These are phyloP conservation scores for Sclerodermus sp. DNA, from an alignment of 2,888 invertebrate species.

Conservation along the genomic window DNA sequence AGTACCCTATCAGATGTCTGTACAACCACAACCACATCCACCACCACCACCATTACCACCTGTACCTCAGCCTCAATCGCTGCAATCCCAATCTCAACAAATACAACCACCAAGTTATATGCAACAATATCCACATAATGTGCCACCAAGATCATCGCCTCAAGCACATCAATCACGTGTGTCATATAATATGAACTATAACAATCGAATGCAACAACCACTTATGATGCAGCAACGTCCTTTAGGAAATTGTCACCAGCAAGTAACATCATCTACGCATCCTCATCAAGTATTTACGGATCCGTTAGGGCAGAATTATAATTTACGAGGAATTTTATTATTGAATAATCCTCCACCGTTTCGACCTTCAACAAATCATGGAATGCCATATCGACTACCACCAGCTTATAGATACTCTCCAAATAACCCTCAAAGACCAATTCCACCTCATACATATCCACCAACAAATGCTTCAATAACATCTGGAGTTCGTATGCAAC, in stretches of 20 bases:
- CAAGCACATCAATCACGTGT: conserved; percentile 41
- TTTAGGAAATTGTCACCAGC: conserved; percentile 48
- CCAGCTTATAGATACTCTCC: conserved; percentile 46
- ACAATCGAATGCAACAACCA: conserved; percentile 47
- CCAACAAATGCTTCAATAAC: conserved; percentile 39
- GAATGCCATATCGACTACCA: conserved; percentile 42
- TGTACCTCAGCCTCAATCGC: conserved; percentile 44
- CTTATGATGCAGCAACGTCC: conserved; percentile 49
- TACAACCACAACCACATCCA: conserved; percentile 27
- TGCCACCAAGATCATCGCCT: conserved; percentile 50
- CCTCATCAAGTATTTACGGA: conserved; percentile 59
- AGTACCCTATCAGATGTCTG: conserved; percentile 6
- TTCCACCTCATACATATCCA: conserved; percentile 43
- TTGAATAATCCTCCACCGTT: conserved; percentile 49
- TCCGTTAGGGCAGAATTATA: conserved; percentile 47
- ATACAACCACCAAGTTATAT: conserved; percentile 54
- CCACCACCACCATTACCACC: conserved; percentile 21
- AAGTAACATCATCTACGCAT: conserved; percentile 65
- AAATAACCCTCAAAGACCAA: conserved; percentile 33
- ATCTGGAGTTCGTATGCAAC: conserved; percentile 43
- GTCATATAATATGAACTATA: conserved; percentile 47
- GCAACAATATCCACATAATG: conserved; percentile 54
- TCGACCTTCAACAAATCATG: conserved; percentile 42
- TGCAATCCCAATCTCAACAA: conserved; percentile 42
- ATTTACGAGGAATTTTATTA: conserved; percentile 23